phyloP scores from a whole-genome alignment of 2,888 invertebrate species.

The Heliconius aoede region DNA sequence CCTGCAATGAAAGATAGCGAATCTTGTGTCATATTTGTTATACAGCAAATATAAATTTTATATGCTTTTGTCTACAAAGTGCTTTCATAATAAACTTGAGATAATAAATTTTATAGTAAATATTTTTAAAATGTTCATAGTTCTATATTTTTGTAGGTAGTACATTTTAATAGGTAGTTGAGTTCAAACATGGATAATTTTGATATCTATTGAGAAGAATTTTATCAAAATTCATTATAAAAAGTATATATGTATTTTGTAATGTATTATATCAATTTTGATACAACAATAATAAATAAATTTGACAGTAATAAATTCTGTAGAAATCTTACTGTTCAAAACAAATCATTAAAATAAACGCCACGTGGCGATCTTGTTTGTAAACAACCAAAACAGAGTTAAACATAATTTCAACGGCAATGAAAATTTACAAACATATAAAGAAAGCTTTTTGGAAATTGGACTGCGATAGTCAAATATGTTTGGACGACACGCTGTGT shows the following conservation, averaged over 20 bases:
- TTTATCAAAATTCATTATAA: background rate
- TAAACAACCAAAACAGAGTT: conserved; percentile 34
- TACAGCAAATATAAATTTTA: conserved; percentile 27
- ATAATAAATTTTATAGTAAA: background rate
- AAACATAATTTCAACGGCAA: conserved; percentile 19
- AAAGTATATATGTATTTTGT: too few relatives aligned
- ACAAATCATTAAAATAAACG: conserved; percentile 22
- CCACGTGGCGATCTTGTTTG: conserved; percentile 40
- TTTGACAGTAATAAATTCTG: too few relatives aligned
- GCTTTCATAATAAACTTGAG: conserved; percentile 8
- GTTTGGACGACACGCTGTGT: background rate
- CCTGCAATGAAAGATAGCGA: conserved; percentile 8
- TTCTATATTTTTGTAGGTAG: background rate
- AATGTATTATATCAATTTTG: too few relatives aligned
- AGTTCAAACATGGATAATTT: too few relatives aligned
- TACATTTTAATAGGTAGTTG: background rate
- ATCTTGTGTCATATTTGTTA: conserved; percentile 34
- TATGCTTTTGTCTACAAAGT: conserved; percentile 18
- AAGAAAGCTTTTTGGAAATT: background rate
- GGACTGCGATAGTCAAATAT: background rate
- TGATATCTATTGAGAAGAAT: too few relatives aligned
- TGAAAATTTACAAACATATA: conserved; percentile 12
- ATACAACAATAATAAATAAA: too few relatives aligned
- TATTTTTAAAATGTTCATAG: background rate
- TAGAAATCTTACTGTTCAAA: conserved; percentile 19